phyloP scores from a whole-genome alignment of 2,797 vertebrate genomes.

The Rhinella marina region DNA sequence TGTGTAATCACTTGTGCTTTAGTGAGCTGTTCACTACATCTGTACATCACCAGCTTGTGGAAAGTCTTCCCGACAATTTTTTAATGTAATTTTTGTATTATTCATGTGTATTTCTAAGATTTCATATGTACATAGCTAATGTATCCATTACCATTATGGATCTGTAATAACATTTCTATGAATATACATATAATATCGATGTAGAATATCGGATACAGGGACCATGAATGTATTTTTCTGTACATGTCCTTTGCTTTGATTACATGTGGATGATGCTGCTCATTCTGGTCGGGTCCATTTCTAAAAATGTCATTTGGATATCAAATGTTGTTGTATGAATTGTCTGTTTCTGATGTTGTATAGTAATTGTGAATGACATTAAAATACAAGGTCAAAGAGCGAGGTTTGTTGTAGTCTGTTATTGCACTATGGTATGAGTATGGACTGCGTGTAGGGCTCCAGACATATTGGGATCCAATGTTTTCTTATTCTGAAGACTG shows the following conservation, averaged over 20 bases:
- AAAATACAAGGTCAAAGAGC: constrained; percentile 51
- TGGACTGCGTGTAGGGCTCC: neutral
- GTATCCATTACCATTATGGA: constrained; percentile 36
- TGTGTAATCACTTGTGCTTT: neutral
- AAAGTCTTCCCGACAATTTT: neutral
- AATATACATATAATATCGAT: constrained; percentile 7
- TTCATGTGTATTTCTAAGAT: constrained; percentile 27
- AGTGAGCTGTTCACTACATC: neutral
- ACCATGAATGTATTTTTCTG: constrained; percentile 45
- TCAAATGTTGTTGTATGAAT: constrained; percentile 34
- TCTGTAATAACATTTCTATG: constrained; percentile 37
- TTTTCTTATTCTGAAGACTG: neutral
- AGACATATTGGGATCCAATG: neutral
- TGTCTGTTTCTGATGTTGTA: constrained; percentile 43
- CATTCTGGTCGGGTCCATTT: constrained; percentile 17
- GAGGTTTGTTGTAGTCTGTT: constrained; percentile 49
- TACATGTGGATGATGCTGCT: neutral
- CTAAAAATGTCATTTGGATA: constrained; percentile 32
- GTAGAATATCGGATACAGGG: constrained; percentile 32
- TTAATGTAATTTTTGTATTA: constrained; percentile 36
- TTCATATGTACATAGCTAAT: constrained; percentile 31
- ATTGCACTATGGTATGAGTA: neutral
- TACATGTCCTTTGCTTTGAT: constrained; percentile 24
- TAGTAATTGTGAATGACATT: constrained; percentile 55
- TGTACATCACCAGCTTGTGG: constrained; percentile 38